A percentile compares a stretch with the other conserved stretches of the same genome.
Evolutionary conservation across 2,888 invertebrate species (phyloP).

Genomic region (Gortyna flavago): DNA sequence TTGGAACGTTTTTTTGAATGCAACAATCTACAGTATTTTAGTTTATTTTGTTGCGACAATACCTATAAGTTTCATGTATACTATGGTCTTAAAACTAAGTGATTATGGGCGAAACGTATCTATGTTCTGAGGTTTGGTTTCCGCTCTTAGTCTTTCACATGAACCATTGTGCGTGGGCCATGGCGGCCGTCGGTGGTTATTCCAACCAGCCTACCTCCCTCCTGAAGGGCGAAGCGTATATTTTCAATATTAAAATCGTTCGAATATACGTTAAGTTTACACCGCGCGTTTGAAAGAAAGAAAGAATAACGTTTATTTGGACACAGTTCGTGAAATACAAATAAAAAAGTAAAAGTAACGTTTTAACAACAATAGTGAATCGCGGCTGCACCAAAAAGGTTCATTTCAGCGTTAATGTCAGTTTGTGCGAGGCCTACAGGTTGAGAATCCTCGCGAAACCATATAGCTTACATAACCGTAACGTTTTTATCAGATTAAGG

Average conservation of each 20-base stretch:
- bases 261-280: too few relatives aligned
- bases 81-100: background rate
- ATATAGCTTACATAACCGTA: constrained; percentile 1
- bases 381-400: background rate
- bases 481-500: constrained; percentile 31
- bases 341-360: background rate
- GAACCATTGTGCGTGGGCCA: too few relatives aligned
- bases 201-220: too few relatives aligned
- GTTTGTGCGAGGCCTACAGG: background rate
- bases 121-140: too few relatives aligned
- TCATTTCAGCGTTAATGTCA: background rate
- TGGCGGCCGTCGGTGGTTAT: too few relatives aligned
- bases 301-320: background rate
- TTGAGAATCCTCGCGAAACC: background rate
- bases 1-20: background rate
- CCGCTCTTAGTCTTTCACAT: too few relatives aligned
- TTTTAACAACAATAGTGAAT: background rate
- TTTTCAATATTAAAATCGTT: background rate
- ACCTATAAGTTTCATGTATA: background rate
- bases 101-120: background rate
- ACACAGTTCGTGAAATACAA: background rate
- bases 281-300: too few relatives aligned
- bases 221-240: background rate
- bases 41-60: background rate
- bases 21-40: background rate